Evolutionary conservation across 2,113 vertebrate genomes (phyloP).

Genomic region (Campylorhamphus procurvoides): DNA sequence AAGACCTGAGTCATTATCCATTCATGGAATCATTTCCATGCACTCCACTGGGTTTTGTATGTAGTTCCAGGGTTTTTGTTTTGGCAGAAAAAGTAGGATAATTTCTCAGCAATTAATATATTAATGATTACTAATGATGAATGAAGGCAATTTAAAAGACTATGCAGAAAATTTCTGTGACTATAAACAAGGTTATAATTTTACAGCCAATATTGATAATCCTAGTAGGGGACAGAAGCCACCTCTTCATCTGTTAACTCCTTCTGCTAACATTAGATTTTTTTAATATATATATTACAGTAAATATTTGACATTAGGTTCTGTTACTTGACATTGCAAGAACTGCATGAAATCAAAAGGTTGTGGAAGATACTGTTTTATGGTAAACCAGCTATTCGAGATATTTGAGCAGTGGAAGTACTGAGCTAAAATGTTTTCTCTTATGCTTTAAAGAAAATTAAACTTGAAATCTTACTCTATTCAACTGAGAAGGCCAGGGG

Average conservation of each 20-base stretch:
- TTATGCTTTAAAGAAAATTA: background rate
- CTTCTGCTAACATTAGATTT: background rate
- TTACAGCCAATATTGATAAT: background rate
- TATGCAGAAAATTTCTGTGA: background rate
- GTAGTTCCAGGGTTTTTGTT: background rate
- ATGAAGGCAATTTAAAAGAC: background rate
- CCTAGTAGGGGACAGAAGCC: background rate
- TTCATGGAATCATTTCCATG: background rate
- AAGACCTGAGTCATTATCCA: background rate
- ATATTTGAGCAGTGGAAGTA: background rate
- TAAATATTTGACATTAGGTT: background rate
- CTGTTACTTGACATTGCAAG: background rate
- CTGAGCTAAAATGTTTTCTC: background rate
- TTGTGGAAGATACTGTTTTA: background rate
- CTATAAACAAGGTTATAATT: background rate
- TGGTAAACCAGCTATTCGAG: background rate
- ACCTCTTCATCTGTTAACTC: background rate
- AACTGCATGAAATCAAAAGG: background rate
- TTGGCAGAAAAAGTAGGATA: background rate
- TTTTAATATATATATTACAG: background rate
- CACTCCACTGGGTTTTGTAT: background rate
- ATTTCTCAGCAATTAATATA: background rate
- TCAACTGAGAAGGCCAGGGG: accelerated
- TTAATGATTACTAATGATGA: background rate
- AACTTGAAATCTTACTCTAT: background rate